Percentiles rank a stretch among this genome's conserved stretches.
phyloP scores from a whole-genome alignment of 2,797 vertebrate genomes.

The Pseudochromis fuscus region DNA sequence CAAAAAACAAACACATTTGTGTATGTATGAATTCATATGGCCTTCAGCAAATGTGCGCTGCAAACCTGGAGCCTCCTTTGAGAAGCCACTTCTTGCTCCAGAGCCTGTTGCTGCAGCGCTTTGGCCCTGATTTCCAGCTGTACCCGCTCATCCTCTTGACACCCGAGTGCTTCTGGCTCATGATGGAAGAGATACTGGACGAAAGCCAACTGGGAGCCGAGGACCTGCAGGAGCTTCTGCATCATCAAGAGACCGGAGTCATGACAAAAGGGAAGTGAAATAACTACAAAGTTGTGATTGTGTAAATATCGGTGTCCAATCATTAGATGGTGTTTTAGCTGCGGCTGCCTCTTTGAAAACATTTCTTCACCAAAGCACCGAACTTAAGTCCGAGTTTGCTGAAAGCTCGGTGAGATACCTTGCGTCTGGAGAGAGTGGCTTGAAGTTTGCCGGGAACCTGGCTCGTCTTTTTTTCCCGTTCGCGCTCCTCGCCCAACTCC shows the following conservation, averaged over 20 bases:
- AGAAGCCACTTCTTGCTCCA: constrained; percentile 82
- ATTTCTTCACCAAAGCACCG: constrained; percentile 11
- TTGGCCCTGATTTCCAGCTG: constrained; percentile 82
- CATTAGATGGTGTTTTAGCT: neutral
- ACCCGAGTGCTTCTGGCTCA: constrained; percentile 77
- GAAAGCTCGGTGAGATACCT: constrained; percentile 83
- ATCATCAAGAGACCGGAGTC: constrained; percentile 26
- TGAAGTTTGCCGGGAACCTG: constrained; percentile 82
- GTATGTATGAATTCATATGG: constrained; percentile 37
- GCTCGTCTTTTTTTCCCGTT: constrained; percentile 71
- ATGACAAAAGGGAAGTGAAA: constrained; percentile 1
- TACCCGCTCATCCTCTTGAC: constrained; percentile 79
- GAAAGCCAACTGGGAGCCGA: constrained; percentile 82
- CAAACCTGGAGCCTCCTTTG: constrained; percentile 88
- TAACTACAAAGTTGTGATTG: constrained; percentile 10
- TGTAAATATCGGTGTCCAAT: neutral
- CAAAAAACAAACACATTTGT: constrained; percentile 18
- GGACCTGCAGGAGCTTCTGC: constrained; percentile 88
- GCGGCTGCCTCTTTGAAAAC: constrained; percentile 16
- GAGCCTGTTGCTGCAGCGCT: constrained; percentile 81
- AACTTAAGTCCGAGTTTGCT: constrained; percentile 29
- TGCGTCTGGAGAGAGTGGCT: constrained; percentile 82
- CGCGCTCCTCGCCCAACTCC: constrained; percentile 84
- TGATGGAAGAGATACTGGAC: constrained; percentile 82
- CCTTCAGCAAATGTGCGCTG: constrained; percentile 51